Conservation (phyloP, 1,140 invertebrate species). For the Steinernema khuongi region DNA sequence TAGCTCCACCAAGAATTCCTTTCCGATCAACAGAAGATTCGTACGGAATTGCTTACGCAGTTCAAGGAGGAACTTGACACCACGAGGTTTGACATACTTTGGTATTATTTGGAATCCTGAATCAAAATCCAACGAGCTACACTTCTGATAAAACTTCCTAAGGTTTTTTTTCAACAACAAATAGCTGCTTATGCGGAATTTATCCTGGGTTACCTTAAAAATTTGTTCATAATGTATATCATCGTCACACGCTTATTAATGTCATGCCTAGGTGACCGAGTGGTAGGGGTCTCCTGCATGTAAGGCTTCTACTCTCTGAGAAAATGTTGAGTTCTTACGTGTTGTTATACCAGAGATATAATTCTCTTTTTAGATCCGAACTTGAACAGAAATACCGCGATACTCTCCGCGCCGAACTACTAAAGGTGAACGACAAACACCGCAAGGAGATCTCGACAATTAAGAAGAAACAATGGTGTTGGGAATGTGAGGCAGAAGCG, state of each 20-base stretch:
- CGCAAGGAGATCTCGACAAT: conserved; percentile 69
- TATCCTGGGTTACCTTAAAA: too few species aligned
- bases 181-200: too few species aligned
- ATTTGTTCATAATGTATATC: too few species aligned
- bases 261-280: too few species aligned
- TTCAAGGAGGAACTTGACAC: conserved; percentile 58
- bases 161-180: too few species aligned
- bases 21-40: conserved; percentile 51
- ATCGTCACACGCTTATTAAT: too few species aligned
- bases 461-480: conserved; percentile 74
- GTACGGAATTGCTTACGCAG: conserved; percentile 52
- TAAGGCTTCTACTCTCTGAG: conserved; percentile 21
- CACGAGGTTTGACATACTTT: conserved; percentile 57
- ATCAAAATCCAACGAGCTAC: too few species aligned
- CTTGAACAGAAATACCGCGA: conserved; percentile 62
- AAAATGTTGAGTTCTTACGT: not conserved
- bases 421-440: conserved; percentile 68
- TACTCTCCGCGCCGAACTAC: conserved; percentile 68
- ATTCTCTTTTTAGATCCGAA: conserved; percentile 42
- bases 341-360: conserved; percentile 22
- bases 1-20: conserved; percentile 56
- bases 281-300: too few species aligned
- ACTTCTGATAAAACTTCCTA: too few species aligned
- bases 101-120: too few species aligned
- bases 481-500: conserved; percentile 65